A percentile compares a stretch with the other conserved stretches of the same genome.
phyloP scores from a whole-genome alignment of 2,888 invertebrate genomes.

The Tachina fera region DNA sequence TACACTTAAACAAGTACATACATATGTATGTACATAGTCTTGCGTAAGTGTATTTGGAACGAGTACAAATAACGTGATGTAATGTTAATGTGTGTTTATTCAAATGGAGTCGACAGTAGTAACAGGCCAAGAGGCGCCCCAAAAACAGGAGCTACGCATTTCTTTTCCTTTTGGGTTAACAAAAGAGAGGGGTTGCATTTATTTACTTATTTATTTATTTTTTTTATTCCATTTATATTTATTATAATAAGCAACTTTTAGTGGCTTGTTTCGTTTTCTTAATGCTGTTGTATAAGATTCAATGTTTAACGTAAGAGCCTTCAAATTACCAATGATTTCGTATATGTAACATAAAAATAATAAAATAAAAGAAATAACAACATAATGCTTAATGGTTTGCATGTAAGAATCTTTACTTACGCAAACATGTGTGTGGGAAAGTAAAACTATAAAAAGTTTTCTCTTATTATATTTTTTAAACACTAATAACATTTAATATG shows the following conservation, averaged over 20 bases:
- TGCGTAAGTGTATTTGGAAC: neutral
- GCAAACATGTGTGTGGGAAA: constrained; percentile 1
- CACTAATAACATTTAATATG: constrained; percentile 26
- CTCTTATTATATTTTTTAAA: constrained; percentile 21
- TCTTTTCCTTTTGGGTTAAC: neutral
- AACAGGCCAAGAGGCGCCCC: constrained; percentile 27
- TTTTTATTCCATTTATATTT: constrained; percentile 50
- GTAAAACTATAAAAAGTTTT: constrained; percentile 1
- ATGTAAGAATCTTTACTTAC: neutral
- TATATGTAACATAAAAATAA: constrained; percentile 56
- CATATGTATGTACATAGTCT: neutral
- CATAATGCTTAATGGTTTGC: neutral
- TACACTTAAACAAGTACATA: no score
- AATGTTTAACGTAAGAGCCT: constrained; percentile 50
- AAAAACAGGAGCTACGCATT: neutral
- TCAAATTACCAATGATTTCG: constrained; percentile 53
- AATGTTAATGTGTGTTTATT: constrained; percentile 26
- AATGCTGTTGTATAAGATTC: constrained; percentile 49
- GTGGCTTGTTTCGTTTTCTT: constrained; percentile 58
- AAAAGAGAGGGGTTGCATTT: constrained; percentile 31
- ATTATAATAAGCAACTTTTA: constrained; percentile 39
- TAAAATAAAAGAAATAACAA: constrained; percentile 21
- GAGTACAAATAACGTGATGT: constrained; percentile 44
- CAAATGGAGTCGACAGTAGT: constrained; percentile 28
- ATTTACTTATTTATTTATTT: no score